A percentile compares a stretch with the other conserved stretches of the same genome.
Conservation (phyloP, 2,888 invertebrate species). For the Ashinkailepas kermadecensis region DNA sequence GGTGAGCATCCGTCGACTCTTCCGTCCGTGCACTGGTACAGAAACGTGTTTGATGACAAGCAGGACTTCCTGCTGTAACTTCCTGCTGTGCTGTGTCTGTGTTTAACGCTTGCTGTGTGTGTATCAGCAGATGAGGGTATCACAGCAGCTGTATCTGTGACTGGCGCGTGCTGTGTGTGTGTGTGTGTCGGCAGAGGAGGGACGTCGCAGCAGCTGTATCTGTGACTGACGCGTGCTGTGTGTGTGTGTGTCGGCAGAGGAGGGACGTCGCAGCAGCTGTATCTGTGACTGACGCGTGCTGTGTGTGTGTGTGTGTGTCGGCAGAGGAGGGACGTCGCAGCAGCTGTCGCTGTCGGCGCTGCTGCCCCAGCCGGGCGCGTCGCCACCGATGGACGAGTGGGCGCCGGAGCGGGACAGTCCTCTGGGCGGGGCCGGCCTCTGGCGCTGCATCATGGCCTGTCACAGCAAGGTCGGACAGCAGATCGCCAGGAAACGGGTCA, state of each 20-base stretch:
- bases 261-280: neutral
- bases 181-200: too few relatives aligned
- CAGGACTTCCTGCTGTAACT: neutral
- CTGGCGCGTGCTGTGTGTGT: too few relatives aligned
- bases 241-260: too few relatives aligned
- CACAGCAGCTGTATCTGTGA: too few relatives aligned
- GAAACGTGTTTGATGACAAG: too few relatives aligned
- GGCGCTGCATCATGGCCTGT: constrained; percentile 70
- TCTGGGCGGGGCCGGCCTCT: constrained; percentile 36
- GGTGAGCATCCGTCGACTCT: too few relatives aligned
- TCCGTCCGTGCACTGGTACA: too few relatives aligned
- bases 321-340: constrained; percentile 66
- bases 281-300: neutral
- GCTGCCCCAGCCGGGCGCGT: constrained; percentile 70
- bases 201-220: too few relatives aligned
- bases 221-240: too few relatives aligned
- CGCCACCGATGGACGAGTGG: constrained; percentile 29
- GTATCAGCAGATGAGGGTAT: neutral
- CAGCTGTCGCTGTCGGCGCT: constrained; percentile 75
- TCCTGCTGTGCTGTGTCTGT: constrained; percentile 1
- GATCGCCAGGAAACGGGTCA: constrained; percentile 68
- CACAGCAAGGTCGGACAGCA: constrained; percentile 67
- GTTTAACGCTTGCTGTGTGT: neutral
- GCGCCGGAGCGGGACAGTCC: constrained; percentile 26
- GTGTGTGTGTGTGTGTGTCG: neutral